A percentile compares a stretch with the other conserved stretches of the same genome.
Evolutionary conservation across 2,797 vertebrate genomes (phyloP).

Genomic region (Alcedo atthis): DNA sequence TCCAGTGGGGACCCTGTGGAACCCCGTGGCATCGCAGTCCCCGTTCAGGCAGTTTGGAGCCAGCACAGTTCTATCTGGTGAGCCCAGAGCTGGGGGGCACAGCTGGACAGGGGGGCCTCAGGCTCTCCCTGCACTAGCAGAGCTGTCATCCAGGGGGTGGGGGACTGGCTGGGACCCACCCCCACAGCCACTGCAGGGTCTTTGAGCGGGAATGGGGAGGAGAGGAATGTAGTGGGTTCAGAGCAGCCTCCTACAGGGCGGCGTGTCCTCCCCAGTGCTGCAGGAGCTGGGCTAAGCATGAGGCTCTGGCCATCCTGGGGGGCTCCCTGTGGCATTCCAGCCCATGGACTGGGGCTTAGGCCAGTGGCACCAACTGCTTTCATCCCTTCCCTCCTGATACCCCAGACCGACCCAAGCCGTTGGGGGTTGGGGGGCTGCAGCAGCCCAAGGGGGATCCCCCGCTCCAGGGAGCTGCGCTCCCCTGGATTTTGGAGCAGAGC

Average conservation of each 20-base stretch:
- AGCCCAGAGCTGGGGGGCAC: accelerated
- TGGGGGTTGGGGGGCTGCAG: accelerated
- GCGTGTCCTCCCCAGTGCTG: neutral
- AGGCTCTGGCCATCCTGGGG: accelerated
- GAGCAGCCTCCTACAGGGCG: neutral
- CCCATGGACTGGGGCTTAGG: neutral
- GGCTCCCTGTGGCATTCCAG: neutral
- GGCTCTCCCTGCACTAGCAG: accelerated
- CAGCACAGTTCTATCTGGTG: neutral
- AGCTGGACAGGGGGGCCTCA: neutral
- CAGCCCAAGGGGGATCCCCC: neutral
- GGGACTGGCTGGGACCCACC: neutral
- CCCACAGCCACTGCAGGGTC: neutral
- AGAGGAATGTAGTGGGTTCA: neutral
- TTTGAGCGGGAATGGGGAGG: neutral
- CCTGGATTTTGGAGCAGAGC: neutral
- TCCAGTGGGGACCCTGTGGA: neutral
- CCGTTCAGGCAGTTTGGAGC: neutral
- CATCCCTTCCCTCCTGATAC: neutral
- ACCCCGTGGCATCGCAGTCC: neutral
- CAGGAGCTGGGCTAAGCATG: neutral
- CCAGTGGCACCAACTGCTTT: neutral
- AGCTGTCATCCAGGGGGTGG: neutral
- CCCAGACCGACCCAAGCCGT: accelerated
- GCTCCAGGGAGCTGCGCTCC: neutral